phyloP scores from a whole-genome alignment of 2,113 vertebrate species.

The Labrus mixtus region DNA sequence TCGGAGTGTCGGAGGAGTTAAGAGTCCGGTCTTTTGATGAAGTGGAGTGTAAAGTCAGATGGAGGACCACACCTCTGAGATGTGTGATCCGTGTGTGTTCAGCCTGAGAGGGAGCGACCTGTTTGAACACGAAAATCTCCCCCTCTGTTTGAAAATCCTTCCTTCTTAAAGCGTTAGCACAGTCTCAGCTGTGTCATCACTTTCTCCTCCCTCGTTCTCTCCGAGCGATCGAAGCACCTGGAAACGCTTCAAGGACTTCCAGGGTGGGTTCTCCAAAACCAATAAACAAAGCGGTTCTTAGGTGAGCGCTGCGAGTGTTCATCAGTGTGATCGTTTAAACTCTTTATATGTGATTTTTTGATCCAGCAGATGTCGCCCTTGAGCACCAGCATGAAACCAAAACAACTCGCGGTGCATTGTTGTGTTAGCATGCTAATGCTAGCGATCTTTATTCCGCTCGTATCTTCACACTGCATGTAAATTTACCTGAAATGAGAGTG shows the following conservation, averaged over 20 bases:
- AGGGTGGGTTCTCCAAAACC: slow-evolving; percentile 69
- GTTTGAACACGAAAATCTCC: slow-evolving; percentile 24
- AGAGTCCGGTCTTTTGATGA: not conserved
- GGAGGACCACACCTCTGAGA: not conserved
- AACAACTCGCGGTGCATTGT: too few species aligned
- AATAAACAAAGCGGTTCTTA: slow-evolving; percentile 66
- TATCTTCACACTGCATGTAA: too few species aligned
- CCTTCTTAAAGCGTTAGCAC: slow-evolving; percentile 33
- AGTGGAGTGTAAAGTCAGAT: not conserved
- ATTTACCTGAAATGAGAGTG: too few species aligned
- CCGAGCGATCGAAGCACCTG: slow-evolving; percentile 61
- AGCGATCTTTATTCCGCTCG: too few species aligned
- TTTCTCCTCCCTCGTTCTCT: slow-evolving; percentile 47
- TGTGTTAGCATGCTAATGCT: too few species aligned
- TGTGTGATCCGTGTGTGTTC: not conserved
- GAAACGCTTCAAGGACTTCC: slow-evolving; percentile 71
- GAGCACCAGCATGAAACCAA: too few species aligned
- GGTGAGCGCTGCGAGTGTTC: slow-evolving; percentile 63
- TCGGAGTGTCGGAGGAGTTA: not conserved
- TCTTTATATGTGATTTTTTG: too few species aligned
- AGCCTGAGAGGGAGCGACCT: not conserved
- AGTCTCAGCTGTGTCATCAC: slow-evolving; percentile 66
- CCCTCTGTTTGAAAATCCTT: slow-evolving; percentile 24
- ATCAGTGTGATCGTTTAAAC: slow-evolving; percentile 65
- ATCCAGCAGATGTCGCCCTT: too few species aligned